Percentiles rank a stretch among this genome's conserved stretches.
Conservation (phyloP, 2,113 vertebrate genomes). For the Neotragus moschatus region DNA sequence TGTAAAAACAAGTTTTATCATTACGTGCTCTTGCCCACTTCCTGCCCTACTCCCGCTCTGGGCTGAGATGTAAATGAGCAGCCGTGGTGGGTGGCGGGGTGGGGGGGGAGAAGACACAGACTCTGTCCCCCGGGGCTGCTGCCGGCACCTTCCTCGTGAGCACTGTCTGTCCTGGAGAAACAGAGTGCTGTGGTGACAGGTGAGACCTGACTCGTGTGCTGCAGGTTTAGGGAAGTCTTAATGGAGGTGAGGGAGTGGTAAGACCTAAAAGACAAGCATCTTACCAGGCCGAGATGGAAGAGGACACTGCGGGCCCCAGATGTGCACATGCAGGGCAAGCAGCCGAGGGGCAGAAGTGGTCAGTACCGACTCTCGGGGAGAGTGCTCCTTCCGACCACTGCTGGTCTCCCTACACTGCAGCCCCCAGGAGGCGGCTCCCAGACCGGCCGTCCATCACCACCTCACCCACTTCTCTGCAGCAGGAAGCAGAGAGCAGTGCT, state of each 20-base stretch:
- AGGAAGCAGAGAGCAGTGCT: neutral
- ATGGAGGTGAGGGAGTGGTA: neutral
- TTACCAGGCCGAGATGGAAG: neutral
- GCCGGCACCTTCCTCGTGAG: fast-evolving
- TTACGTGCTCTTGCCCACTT: neutral
- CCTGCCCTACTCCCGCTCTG: neutral
- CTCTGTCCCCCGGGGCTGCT: neutral
- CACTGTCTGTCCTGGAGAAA: neutral
- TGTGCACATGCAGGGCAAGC: no score
- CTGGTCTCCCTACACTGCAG: no score
- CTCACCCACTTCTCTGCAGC: neutral
- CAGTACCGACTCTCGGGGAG: neutral
- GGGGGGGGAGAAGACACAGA: neutral
- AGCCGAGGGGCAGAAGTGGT: neutral
- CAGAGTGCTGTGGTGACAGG: neutral
- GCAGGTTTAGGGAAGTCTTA: neutral
- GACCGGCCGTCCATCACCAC: neutral
- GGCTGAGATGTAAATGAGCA: neutral
- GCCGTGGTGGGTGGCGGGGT: neutral
- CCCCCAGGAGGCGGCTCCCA: neutral
- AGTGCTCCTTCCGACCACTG: neutral
- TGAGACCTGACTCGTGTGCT: neutral
- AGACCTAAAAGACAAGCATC: neutral
- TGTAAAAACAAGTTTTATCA: conserved; percentile 45
- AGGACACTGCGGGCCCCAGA: neutral